Base-by-base conservation (phyloP, 2,113 vertebrate genomes). In the Cyprinodon variegatus region DNA sequence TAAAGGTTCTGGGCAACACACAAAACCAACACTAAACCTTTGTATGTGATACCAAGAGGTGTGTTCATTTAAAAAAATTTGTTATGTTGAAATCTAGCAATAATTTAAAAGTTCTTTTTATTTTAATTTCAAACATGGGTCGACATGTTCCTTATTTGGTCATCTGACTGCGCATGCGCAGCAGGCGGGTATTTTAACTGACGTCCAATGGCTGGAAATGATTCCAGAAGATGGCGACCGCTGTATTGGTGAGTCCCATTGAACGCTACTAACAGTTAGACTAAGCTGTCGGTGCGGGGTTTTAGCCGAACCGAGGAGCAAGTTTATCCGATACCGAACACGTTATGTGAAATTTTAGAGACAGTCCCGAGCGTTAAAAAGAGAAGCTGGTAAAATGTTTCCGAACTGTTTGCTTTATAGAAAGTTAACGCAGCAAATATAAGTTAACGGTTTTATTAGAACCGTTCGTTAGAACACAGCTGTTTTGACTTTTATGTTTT, bases 171-270 rank as follows among this genome's bases (percentile, higher is more conserved):
- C 64, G 64, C 64, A 66, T 77, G 90, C 89, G 92, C 87, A 87
- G 95, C 95, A 96, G 95, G 95, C 94, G 91, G 84, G 91, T 94
- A 87, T 88, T 93, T 92, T 79, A 91, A 86, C 79, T 66, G 85
- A 87, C 86, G 82, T 78, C 86, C 84, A 86, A 90, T 85, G 91
- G 63, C 87, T 22, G 50, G 61, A 82, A 63, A 94, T 89, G 87
- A 94, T 77, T 91, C 90, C 92, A 89, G 95, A 98, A 97, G 95
- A 98, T 98, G 97, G 97, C 97, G 97, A 92, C 96, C 84, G 96
- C 96, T 87, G 92, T 97, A 90, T 93, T 96, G 96, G 97, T 98
- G 95, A 98, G 97, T 96, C 78, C 3, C 6, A 20, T 15, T 1
- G 4, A 57, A 61, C 57, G 14, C 50, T 57, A 20, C 8, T n/a